Evolutionary conservation across 2,113 vertebrate genomes (phyloP).

Genomic region (Daubentonia madagascariensis): DNA sequence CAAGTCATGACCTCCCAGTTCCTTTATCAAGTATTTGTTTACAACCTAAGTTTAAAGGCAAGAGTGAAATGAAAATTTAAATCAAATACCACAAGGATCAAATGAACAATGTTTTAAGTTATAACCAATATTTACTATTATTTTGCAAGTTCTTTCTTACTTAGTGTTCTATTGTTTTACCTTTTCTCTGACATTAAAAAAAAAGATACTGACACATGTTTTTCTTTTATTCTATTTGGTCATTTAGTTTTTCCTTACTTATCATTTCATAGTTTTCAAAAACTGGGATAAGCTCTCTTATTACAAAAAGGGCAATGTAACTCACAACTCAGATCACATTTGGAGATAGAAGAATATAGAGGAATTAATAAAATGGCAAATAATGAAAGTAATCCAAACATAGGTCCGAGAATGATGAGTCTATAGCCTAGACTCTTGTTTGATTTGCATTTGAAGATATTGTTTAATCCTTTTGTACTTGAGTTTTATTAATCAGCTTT

Average conservation of each 20-base stretch:
- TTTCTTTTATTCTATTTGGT: not conserved
- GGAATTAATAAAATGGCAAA: conserved; percentile 6
- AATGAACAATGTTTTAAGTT: not conserved
- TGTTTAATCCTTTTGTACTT: not conserved
- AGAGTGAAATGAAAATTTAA: not conserved
- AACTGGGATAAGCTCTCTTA: not conserved
- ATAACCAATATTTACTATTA: not conserved
- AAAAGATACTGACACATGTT: not conserved
- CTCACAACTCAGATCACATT: not conserved
- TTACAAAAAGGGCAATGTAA: not conserved
- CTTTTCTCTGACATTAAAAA: not conserved
- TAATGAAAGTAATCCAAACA: not conserved
- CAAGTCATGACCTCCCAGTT: not conserved
- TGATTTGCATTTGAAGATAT: not conserved
- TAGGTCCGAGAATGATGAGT: not conserved
- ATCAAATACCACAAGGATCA: not conserved
- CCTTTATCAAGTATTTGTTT: not conserved
- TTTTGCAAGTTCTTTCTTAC: not conserved
- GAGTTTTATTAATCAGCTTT: not conserved
- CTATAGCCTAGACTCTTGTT: not conserved
- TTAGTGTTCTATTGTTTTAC: not conserved
- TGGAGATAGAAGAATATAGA: not conserved
- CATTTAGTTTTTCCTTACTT: not conserved
- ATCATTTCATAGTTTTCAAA: not conserved
- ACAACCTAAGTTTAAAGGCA: not conserved